Base-by-base conservation (phyloP, 2,888 invertebrate genomes). In the Reticulitermes lucifugus region DNA sequence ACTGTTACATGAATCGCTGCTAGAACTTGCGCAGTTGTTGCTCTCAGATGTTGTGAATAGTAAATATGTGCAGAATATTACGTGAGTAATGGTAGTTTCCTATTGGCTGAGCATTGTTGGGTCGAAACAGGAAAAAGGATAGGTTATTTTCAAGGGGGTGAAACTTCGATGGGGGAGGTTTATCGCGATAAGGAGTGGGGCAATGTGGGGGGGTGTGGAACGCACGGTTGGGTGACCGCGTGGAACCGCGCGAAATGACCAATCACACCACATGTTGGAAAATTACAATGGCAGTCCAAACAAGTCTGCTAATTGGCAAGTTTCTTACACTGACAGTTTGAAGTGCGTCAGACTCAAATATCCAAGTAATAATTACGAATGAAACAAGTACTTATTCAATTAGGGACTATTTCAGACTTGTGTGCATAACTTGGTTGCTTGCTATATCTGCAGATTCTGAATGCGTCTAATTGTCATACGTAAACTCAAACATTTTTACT, bases 71-170 rank as follows among this genome's bases (percentile, higher is more conserved):
- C n/a, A 29, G 43, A 81, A 29, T n/a, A 55, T 80, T 41, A 22
- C 60, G 80, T 81, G 81, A 65, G 81, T 81, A 81, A 81, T 81
- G 70, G 70, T 4, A 41, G 81, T 70, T 70, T 81, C 81, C 81
- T 81, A 81, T 81, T 81, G 81, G 81, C 70, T 81, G 43, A 41
- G 65, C 60, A 70, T 81, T 81, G 80, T 81, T 81, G 46, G 22
- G 70, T 81, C 10, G 70, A 46, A 41, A 81, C 81, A 81, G 81
- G 81, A 81, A 81, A 81, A 81, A 60, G 80, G 80, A n/a, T 80
- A 46, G 80, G 60, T 73, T 80, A 60, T 2, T 79, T 46, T 79
- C 25, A n/a, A 46, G 25, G 43, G 65, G 81, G 55, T 60, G 65
- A 43, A 65, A 65, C 59, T 51, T 51, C 29, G n/a, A 79, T 81